phyloP scores from a whole-genome alignment of 2,888 invertebrate species.

The Mesorhabditis belari region DNA sequence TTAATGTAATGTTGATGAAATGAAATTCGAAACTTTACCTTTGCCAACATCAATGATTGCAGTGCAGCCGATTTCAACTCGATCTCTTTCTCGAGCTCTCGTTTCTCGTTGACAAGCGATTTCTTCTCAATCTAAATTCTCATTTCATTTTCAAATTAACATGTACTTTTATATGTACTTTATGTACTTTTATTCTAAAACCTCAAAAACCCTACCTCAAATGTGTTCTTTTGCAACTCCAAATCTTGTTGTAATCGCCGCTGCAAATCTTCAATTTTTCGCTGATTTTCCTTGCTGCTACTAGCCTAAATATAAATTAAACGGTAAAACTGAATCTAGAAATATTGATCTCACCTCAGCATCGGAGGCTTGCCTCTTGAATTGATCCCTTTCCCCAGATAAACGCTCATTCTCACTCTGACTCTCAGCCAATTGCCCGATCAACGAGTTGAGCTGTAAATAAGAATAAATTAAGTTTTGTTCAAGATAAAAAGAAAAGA shows the following conservation, averaged over 20 bases:
- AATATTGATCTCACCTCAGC: too few species aligned
- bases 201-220: too few species aligned
- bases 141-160: too few species aligned
- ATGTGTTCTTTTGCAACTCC: background rate
- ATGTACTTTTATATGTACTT: too few species aligned
- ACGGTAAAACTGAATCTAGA: too few species aligned
- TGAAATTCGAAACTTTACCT: constrained; percentile 9
- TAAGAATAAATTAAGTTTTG: too few species aligned
- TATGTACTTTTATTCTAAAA: too few species aligned
- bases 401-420: background rate
- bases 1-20: background rate
- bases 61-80: constrained; percentile 40
- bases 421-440: background rate
- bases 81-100: constrained; percentile 30
- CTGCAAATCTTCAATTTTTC: background rate
- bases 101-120: constrained; percentile 26
- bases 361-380: background rate
- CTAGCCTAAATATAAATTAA: too few species aligned
- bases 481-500: too few species aligned
- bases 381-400: background rate
- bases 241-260: background rate
- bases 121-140: too few species aligned
- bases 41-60: constrained; percentile 40
- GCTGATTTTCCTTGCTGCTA: background rate
- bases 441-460: constrained; percentile 19